Evolutionary conservation across 2,113 vertebrate genomes (phyloP).

Genomic region (Tetraodon nigroviridis): DNA sequence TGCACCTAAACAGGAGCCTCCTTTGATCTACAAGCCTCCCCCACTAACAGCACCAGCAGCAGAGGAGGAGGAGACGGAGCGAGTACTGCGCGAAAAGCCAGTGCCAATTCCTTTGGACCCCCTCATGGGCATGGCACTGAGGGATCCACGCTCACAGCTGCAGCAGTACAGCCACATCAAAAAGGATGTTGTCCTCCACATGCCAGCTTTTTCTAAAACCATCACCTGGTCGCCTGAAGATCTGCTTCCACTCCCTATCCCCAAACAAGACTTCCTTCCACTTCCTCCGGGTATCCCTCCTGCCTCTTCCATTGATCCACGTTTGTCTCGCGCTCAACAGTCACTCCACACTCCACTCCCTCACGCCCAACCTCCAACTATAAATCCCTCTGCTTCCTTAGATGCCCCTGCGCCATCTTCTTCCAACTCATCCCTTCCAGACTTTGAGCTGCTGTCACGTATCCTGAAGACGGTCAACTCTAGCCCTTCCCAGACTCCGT

Average conservation of each 20-base stretch:
- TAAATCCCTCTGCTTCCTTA: constrained; percentile 32
- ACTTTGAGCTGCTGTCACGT: constrained; percentile 88
- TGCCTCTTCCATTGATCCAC: constrained; percentile 72
- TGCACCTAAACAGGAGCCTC: constrained; percentile 54
- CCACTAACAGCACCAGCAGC: constrained; percentile 48
- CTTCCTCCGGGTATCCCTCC: constrained; percentile 82
- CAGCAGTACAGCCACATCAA: constrained; percentile 96
- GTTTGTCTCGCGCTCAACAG: constrained; percentile 74
- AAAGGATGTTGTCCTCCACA: constrained; percentile 82
- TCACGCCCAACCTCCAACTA: constrained; percentile 48
- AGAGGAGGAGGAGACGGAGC: constrained; percentile 87
- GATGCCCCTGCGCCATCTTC: constrained; percentile 43
- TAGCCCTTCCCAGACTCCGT: constrained; percentile 52
- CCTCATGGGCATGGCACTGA: constrained; percentile 76
- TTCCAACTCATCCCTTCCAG: constrained; percentile 76
- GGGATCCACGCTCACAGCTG: constrained; percentile 84
- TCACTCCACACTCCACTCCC: constrained; percentile 47
- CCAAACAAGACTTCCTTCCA: constrained; percentile 83
- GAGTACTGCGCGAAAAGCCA: constrained; percentile 82
- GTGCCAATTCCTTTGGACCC: constrained; percentile 84
- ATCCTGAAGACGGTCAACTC: constrained; percentile 86
- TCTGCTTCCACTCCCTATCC: constrained; percentile 83
- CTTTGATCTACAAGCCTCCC: constrained; percentile 69
- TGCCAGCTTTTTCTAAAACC: constrained; percentile 80
- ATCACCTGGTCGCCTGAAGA: constrained; percentile 92